phyloP scores from a whole-genome alignment of 2,797 vertebrate species.

The Arrhamphus sclerolepis region DNA sequence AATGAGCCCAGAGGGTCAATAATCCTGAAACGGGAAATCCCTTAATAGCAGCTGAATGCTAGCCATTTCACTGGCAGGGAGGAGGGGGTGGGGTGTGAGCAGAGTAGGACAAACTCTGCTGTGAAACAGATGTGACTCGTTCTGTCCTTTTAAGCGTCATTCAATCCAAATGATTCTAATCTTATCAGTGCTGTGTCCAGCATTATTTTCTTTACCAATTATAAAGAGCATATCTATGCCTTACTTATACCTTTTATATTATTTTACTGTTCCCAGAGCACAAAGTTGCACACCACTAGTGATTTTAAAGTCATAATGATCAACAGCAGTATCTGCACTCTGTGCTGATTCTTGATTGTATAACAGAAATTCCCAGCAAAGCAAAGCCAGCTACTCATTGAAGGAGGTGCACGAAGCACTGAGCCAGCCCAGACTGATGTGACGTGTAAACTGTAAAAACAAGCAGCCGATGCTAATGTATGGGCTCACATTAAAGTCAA shows the following conservation, averaged over 20 bases:
- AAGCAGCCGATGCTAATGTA: no score
- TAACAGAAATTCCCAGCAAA: background rate
- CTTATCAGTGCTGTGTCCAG: constrained; percentile 34
- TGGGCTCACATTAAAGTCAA: no score
- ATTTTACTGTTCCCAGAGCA: background rate
- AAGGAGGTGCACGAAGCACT: no score
- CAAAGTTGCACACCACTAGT: background rate
- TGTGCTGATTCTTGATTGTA: background rate
- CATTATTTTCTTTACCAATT: background rate
- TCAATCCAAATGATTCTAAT: constrained; percentile 42
- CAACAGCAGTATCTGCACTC: background rate
- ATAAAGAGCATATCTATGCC: constrained; percentile 1
- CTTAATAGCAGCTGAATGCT: constrained; percentile 67
- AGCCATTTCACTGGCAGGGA: constrained; percentile 45
- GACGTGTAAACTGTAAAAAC: no score
- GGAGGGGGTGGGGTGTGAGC: background rate
- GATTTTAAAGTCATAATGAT: background rate
- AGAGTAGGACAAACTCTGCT: constrained; percentile 18
- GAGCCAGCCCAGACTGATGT: background rate
- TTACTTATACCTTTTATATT: constrained; percentile 11
- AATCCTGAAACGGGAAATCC: constrained; percentile 69
- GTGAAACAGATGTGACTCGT: constrained; percentile 54
- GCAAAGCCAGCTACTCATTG: background rate
- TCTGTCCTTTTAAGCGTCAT: constrained; percentile 60
- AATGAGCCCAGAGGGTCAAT: constrained; percentile 71